Evolutionary conservation across 2,888 invertebrate species (phyloP), one percentile per base, ranked within the genome.

Genomic region (Zeuzera pyrina): DNA sequence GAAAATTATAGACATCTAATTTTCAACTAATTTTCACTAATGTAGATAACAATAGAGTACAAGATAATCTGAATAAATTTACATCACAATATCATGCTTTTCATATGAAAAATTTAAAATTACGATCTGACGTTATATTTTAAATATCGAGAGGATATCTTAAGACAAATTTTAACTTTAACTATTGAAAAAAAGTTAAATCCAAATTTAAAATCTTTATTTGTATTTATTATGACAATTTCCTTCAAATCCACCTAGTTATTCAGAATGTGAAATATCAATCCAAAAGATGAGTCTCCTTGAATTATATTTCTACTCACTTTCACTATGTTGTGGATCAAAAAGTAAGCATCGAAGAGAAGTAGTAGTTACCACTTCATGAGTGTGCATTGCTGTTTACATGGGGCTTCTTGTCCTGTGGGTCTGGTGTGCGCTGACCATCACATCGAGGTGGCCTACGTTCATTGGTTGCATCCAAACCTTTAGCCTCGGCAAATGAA

Each of bases 401-500:
- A 64, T 83, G 74, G 39, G 77, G 56, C 59, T 84, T 84, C 55
- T 84, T 84, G 19, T 84, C 84, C 57, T 83, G 83, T 35, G 83
- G 68, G 44, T 84, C 85, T 34, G 88, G 88, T 35, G 87, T 87
- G 51, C 87, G 92, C 42, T 92, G 92, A 12, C 93, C 93, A 57
- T 93, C 93, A 67, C 92, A 92, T 52, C 97, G 86, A 15, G 98
- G 98, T 30, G 98, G 98, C 97, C 98, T 99, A 51, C 98, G 91
- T 85, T 99, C 99, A 85, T 99, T 99, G 77, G 98, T 95, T 57
- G 97, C 97, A 85, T 99, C 99, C 73, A 99, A 84, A 38, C 96
- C 97, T 79, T 98, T 98, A 42, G 99, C 99, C 85, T 99, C 99
- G 65, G 96, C 98, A 86, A 99, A 99, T 56, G 97, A 96, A 58